Conservation (phyloP, 2,113 vertebrate species). For the Podocnemis expansa region DNA sequence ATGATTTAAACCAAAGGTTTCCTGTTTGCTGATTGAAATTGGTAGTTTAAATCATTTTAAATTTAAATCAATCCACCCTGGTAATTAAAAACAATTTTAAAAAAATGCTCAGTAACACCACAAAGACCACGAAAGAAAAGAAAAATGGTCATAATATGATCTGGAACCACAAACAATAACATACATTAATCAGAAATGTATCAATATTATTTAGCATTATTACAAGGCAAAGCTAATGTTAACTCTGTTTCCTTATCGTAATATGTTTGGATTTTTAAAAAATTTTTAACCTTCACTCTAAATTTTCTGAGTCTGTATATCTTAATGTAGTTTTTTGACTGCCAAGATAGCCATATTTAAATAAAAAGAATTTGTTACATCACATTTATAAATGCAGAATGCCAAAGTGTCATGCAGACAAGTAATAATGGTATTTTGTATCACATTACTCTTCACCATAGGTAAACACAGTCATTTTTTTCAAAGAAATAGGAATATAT, state of each 20-base stretch:
- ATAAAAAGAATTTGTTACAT: not conserved
- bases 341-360: not conserved
- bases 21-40: not conserved
- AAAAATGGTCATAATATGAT: not conserved
- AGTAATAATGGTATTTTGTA: constrained; percentile 32
- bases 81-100: no score
- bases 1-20: not conserved
- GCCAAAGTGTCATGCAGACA: constrained; percentile 5
- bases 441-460: constrained; percentile 42
- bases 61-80: not conserved
- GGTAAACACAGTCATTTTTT: constrained; percentile 26
- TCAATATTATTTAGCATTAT: not conserved
- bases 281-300: not conserved
- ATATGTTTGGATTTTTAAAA: not conserved
- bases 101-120: not conserved
- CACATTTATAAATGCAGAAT: constrained; percentile 30
- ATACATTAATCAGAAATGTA: not conserved
- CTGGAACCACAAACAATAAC: not conserved
- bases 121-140: no score
- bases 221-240: not conserved
- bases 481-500: constrained; percentile 47
- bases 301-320: not conserved
- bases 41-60: not conserved
- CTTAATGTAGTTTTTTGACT: not conserved
- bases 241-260: not conserved